phyloP scores from a whole-genome alignment of 2,113 vertebrate genomes.

The Lasiurus borealis region DNA sequence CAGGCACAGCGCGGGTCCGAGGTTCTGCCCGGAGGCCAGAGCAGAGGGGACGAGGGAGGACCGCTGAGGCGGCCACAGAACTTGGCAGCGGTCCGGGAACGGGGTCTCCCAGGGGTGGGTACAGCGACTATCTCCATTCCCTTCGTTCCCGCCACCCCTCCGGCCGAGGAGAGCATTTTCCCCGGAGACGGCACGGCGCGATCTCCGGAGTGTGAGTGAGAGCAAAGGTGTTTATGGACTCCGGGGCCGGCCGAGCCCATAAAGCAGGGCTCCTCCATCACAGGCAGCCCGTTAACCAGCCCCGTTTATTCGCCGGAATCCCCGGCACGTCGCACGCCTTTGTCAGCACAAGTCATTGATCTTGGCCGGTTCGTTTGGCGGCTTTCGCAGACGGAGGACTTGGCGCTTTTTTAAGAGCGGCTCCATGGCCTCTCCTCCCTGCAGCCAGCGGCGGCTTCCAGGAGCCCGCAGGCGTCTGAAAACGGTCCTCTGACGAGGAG shows the following conservation, averaged over 20 bases:
- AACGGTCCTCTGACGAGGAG: background rate
- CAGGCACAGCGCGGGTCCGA: background rate
- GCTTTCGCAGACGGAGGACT: constrained; percentile 72
- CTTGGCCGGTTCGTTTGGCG: constrained; percentile 79
- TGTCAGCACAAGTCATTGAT: constrained; percentile 84
- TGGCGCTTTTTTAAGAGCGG: constrained; percentile 62
- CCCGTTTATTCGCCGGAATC: constrained; percentile 80
- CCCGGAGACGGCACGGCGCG: constrained; percentile 66
- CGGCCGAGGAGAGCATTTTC: constrained; percentile 60
- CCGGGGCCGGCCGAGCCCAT: constrained; percentile 73
- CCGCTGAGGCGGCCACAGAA: background rate
- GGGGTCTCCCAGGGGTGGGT: background rate
- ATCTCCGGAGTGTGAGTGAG: constrained; percentile 73
- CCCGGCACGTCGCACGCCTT: constrained; percentile 81
- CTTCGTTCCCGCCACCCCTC: constrained; percentile 54
- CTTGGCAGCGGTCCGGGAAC: background rate
- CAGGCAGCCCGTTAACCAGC: constrained; percentile 84
- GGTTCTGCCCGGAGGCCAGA: background rate
- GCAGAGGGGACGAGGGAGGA: background rate
- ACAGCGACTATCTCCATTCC: background rate
- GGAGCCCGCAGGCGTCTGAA: background rate
- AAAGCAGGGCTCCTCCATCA: constrained; percentile 81
- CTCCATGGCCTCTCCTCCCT: background rate
- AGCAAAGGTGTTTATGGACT: constrained; percentile 85
- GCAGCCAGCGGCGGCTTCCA: constrained; percentile 8